Percentiles rank a stretch among this genome's conserved stretches.
Conservation (phyloP, 2,113 vertebrate genomes). For the Australoheros scitulus region DNA sequence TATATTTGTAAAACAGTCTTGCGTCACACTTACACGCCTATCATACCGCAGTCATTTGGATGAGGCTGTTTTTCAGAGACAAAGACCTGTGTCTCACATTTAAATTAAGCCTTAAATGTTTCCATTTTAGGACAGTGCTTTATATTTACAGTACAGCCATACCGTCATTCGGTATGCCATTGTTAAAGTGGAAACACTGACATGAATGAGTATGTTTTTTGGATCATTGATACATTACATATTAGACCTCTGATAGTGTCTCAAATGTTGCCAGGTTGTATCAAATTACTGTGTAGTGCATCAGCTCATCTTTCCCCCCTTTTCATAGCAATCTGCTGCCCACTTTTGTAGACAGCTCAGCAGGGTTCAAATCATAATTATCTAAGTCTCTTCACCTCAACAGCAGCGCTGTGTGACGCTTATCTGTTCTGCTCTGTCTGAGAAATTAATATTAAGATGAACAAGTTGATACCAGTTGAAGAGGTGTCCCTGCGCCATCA, state of each 20-base stretch:
- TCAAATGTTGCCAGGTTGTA: background rate
- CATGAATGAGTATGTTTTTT: background rate
- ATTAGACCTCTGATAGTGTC: background rate
- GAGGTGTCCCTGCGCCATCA: background rate
- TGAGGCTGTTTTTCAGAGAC: background rate
- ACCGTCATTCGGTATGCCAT: background rate
- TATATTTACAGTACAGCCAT: background rate
- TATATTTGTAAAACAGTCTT: background rate
- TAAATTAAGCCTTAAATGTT: background rate
- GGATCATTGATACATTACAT: background rate
- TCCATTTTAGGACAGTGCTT: background rate
- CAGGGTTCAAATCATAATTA: constrained; percentile 46
- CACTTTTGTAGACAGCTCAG: constrained; percentile 31
- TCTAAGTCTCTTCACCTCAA: constrained; percentile 20
- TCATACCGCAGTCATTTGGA: background rate
- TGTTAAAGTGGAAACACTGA: background rate
- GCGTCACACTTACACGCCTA: background rate
- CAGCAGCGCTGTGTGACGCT: background rate
- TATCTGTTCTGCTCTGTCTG: constrained; percentile 24
- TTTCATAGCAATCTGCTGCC: background rate
- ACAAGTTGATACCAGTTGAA: constrained; percentile 41
- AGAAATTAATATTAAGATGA: constrained; percentile 57
- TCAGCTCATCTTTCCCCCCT: background rate
- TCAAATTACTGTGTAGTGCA: background rate
- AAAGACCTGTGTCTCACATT: background rate